phyloP scores from a whole-genome alignment of 2,797 vertebrate genomes.

The Neosalanx taihuensis region DNA sequence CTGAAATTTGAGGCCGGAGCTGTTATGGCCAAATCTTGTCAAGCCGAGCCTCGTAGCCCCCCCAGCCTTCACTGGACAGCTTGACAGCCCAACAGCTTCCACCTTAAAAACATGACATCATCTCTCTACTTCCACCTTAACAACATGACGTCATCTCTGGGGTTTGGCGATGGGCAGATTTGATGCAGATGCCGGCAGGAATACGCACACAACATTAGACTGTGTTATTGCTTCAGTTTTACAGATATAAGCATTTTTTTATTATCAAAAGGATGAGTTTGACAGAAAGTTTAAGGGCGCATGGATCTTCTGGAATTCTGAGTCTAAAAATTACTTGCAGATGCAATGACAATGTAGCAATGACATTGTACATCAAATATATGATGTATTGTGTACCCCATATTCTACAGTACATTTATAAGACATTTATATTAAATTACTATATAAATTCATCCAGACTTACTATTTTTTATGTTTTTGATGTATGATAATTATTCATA shows the following conservation, averaged over 20 bases:
- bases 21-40: slow-evolving; percentile 57
- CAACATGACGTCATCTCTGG: slow-evolving; percentile 72
- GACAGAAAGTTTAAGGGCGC: too few species aligned
- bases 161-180: neutral
- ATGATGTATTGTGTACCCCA: too few species aligned
- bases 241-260: neutral
- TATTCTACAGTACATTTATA: too few species aligned
- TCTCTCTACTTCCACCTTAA: slow-evolving; percentile 53
- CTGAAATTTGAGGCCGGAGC: slow-evolving; percentile 40
- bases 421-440: too few species aligned
- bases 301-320: too few species aligned
- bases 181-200: neutral
- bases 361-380: too few species aligned
- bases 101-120: slow-evolving; percentile 73
- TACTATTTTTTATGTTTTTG: too few species aligned
- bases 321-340: too few species aligned
- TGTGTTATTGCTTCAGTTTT: too few species aligned
- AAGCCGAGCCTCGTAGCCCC: slow-evolving; percentile 67
- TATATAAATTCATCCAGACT: too few species aligned
- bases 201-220: neutral
- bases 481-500: too few species aligned
- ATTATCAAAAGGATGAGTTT: neutral
- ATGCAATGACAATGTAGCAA: too few species aligned
- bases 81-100: slow-evolving; percentile 74
- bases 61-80: slow-evolving; percentile 52